Conservation (phyloP, 2,113 vertebrate genomes). For the Physeter macrocephalus region DNA sequence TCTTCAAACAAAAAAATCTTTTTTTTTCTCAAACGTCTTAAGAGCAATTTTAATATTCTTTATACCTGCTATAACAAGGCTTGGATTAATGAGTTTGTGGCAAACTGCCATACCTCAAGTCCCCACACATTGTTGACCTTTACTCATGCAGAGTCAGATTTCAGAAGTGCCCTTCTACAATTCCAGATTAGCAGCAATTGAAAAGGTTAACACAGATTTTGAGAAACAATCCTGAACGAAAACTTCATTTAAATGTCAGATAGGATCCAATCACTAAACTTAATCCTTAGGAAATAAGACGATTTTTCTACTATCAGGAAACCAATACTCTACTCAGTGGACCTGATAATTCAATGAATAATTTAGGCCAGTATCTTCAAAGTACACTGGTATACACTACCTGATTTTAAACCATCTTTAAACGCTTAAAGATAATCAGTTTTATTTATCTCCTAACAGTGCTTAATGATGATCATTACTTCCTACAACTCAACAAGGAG, state of each 20-base stretch:
- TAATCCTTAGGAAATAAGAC: background rate
- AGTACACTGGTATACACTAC: background rate
- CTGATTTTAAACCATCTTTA: background rate
- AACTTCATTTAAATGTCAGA: slow-evolving; percentile 30
- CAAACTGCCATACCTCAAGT: slow-evolving; percentile 31
- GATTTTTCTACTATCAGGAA: background rate
- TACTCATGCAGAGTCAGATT: slow-evolving; percentile 83
- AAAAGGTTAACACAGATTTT: slow-evolving; percentile 11
- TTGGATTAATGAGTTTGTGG: slow-evolving; percentile 45
- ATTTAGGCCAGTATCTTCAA: background rate
- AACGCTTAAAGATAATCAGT: background rate
- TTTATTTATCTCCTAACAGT: background rate
- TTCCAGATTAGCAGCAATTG: slow-evolving; percentile 32
- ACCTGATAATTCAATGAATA: background rate
- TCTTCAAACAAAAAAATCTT: background rate
- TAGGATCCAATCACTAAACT: background rate
- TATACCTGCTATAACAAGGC: slow-evolving; percentile 80
- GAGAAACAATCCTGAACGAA: background rate
- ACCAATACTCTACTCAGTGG: background rate
- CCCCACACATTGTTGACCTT: slow-evolving; percentile 83
- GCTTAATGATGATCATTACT: background rate
- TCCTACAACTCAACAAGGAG: background rate
- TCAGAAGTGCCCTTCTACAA: slow-evolving; percentile 83
- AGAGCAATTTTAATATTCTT: slow-evolving; percentile 68
- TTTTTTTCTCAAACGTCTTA: background rate